Base-by-base conservation (phyloP, 2,888 invertebrate species). In the Gerris lacustris region DNA sequence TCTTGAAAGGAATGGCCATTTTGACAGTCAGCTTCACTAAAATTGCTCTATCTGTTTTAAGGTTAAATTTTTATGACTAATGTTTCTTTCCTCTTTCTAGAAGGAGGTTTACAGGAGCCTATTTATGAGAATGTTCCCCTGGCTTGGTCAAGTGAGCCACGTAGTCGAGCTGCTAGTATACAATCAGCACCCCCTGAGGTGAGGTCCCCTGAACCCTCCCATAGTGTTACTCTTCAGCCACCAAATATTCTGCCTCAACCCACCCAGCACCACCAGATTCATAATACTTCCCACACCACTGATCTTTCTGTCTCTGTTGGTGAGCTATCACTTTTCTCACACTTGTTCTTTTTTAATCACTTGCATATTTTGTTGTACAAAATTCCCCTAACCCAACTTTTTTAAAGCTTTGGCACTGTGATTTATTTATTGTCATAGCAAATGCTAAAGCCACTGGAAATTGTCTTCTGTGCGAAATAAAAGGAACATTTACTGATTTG, bases 71-170 rank as follows among this genome's bases (percentile, higher is more conserved):
- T 31, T 31, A 31, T 31, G 31, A 31, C 31, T 31, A 31, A 31
- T 31, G 31, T 31, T 31, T 31, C 31, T 31, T 31, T 31, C 31
- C 31, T 31, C 15, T 55, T 55, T 55, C 11, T 15, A 55, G 55
- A 55, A 55, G 55, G 55, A 15, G 73, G 72, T n/a, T 71, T 71
- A 5, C 71, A 73, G 15, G 91, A 91, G 78, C 91, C 91, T 0
- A 91, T 91, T 74, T 91, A 91, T 79, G 91, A 91, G 77, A 91
- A 91, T 79, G 88, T 91, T 6, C 90, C 90, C 0, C 78, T 89
- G 45, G 87, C 89, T 0, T 88, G 87, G 87, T 85, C 84, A 9
- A 67, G 68, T 7, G 70, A 70, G 63, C 73, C 74, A 45, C 78
- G 82, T 67, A 81, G 80, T 67, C 79, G 87, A 55, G 87, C 89